Base-by-base conservation (phyloP, 2,888 invertebrate species). In the Malthinus flaveolus region DNA sequence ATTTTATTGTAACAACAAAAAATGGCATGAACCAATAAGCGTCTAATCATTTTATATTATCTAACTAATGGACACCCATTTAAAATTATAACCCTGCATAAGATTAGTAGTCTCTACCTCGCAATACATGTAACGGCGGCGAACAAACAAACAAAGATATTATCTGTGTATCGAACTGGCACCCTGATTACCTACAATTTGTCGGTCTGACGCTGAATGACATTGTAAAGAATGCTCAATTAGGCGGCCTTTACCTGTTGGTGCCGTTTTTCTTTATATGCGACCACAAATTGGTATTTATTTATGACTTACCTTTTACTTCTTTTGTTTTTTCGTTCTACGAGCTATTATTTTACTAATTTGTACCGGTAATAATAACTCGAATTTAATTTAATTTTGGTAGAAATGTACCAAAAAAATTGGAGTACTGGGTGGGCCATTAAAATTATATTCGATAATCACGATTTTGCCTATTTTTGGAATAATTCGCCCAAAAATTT, bases 121-220 rank as follows among this genome's bases (percentile, higher is more conserved):
- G 23, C n/a, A 11, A 42, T 42, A 42, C 23, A 42, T 23, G 39
- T 15, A 15, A 8, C 10, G 15, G 35, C 39, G 47, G 34, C 34
- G 23, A 42, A 42, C 31, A 52, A 52, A 55, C 50, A 57, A 42
- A 55, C 50, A 57, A 42, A 58, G 58, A 53, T 58, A 58, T 58
- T 53, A 53, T 49, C 58, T 52, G 53, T 54, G 56, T 51, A 54
- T 49, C 47, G 56, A 48, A 50, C 55, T 56, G 51, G 47, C 56
- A 51, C 57, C 51, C 61, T 54, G 60, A 63, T 62, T 65, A 64
- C 62, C 64, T 64, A 52, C 63, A 68, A 68, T 68, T 68, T 66
- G 68, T 68, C 62, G 62, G 64, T 52, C 61, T 44, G 63, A 62
- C 61, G 64, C 64, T 58, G 56, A 61, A 60, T 64, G 65, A 60